Percentiles rank a stretch among this genome's conserved stretches.
These are phyloP conservation scores for Melanophora roralis DNA, from an alignment of 2,888 invertebrate species.

Conservation along the genomic window DNA sequence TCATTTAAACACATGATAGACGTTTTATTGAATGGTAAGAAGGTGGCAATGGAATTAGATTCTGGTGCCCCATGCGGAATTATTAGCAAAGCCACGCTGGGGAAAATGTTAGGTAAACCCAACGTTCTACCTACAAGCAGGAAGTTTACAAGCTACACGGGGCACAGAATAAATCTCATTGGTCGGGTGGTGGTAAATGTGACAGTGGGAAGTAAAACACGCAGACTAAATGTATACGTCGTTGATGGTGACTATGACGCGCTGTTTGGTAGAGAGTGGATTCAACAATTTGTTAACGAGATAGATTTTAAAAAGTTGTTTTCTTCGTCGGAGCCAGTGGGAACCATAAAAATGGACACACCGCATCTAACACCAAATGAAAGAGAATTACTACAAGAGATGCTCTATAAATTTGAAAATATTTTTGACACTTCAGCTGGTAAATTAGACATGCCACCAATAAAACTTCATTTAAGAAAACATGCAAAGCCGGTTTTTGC, in stretches of 20 bases:
- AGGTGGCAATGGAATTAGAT: slow-evolving; percentile 20
- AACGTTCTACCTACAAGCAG: not conserved
- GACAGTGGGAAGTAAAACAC: not conserved
- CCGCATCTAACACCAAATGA: too few relatives aligned
- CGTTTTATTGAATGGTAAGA: slow-evolving; percentile 19
- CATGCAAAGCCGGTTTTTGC: not conserved
- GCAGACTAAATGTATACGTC: not conserved
- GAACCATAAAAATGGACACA: slow-evolving; percentile 6
- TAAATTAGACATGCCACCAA: slow-evolving; percentile 25
- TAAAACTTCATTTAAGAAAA: slow-evolving; percentile 18
- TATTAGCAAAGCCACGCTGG: slow-evolving; percentile 21
- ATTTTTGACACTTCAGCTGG: too few relatives aligned
- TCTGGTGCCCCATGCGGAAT: slow-evolving; percentile 43
- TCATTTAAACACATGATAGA: not conserved
- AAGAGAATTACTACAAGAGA: too few relatives aligned
- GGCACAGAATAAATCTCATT: not conserved
- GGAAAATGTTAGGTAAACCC: not conserved
- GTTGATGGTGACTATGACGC: not conserved
- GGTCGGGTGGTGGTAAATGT: not conserved
- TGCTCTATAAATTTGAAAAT: too few relatives aligned
- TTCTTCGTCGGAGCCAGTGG: slow-evolving; percentile 10
- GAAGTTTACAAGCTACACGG: too few relatives aligned
- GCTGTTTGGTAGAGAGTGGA: slow-evolving; percentile 15
- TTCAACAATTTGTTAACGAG: slow-evolving; percentile 20
- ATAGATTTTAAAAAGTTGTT: slow-evolving; percentile 29